These are phyloP conservation scores for Nezara viridula DNA, from an alignment of 2,888 invertebrate species.

Conservation along the genomic window DNA sequence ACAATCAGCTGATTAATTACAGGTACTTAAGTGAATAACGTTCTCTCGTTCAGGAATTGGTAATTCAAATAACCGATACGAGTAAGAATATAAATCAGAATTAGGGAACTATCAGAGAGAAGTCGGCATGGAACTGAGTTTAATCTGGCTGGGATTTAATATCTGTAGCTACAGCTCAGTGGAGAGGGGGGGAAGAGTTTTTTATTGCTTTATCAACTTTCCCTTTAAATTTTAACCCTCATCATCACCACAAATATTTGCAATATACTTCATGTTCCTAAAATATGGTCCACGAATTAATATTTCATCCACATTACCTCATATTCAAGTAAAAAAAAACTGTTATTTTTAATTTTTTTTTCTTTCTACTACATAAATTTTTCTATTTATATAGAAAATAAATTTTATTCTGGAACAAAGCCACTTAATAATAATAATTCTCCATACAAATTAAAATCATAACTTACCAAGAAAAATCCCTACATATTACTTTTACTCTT, in stretches of 20 bases:
- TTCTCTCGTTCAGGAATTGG: not conserved
- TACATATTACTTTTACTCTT: too few relatives aligned
- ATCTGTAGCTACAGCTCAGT: not conserved
- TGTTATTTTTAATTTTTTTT: too few relatives aligned
- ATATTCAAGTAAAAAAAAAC: not conserved
- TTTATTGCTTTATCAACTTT: slow-evolving; percentile 1
- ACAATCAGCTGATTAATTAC: not conserved
- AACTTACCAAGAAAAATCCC: too few relatives aligned
- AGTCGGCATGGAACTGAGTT: not conserved
- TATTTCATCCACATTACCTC: not conserved
- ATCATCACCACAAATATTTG: not conserved
- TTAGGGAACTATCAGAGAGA: not conserved
- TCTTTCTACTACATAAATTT: too few relatives aligned
- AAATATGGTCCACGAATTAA: not conserved
- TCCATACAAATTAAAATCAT: too few relatives aligned
- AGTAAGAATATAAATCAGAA: not conserved
- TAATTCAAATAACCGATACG: not conserved
- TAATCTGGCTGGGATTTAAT: not conserved
- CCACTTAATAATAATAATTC: too few relatives aligned
- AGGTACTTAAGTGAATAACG: not conserved
- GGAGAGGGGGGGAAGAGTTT: not conserved
- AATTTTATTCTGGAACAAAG: too few relatives aligned
- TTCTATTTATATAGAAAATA: too few relatives aligned
- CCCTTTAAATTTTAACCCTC: not conserved
- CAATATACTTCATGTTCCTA: not conserved